Evolutionary conservation across 2,888 invertebrate species (phyloP), one percentile per base, ranked within the genome.

Genomic region (Tineola bisselliella): DNA sequence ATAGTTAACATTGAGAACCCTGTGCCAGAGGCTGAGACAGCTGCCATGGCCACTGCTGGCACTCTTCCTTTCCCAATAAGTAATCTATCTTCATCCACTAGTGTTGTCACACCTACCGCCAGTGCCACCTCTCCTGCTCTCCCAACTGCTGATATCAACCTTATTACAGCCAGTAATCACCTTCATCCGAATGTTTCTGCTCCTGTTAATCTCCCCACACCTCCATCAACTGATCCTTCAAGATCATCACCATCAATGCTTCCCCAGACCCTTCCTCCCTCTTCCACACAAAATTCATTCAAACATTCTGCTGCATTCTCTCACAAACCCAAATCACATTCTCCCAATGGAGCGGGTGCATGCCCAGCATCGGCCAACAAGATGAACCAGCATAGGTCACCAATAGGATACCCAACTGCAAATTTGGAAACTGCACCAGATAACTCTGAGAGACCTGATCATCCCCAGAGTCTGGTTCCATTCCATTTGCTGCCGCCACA

Each of bases 391-490:
- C 79, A 81, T 61, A 70, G 77, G 67, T 66, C 74, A 19, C 68
- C 79, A n/a, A 68, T 76, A 52, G 80, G 80, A 48, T 88, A 80
- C 70, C 88, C 88, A 62, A 70, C 72, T 10, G 89, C 89, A 3
- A 91, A 91, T 74, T 79, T 91, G 64, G 91, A 91, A 76, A 89
- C 90, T 4, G 84, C 90, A 3, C 90, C 91, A 1, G 92, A 92
- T 71, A 92, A 92, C 71, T 90, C 90, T 0, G 92, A 92, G 73
- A 86, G 90, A 62, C 90, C 90, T 0, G 91, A 90, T 70, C 84
- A 79, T 63, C 84, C 81, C 4, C 78, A 75, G 64, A 65, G 74
- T 31, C 17, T 44, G 3, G 64, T 74, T 1, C 66, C 71, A 10
- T 79, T 74, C 61, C 69, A 75, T 57, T 63, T 72, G 63, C 68